Evolutionary conservation across 2,888 invertebrate species (phyloP), one percentile per base, ranked within the genome.

Genomic region (Pterostichus niger): DNA sequence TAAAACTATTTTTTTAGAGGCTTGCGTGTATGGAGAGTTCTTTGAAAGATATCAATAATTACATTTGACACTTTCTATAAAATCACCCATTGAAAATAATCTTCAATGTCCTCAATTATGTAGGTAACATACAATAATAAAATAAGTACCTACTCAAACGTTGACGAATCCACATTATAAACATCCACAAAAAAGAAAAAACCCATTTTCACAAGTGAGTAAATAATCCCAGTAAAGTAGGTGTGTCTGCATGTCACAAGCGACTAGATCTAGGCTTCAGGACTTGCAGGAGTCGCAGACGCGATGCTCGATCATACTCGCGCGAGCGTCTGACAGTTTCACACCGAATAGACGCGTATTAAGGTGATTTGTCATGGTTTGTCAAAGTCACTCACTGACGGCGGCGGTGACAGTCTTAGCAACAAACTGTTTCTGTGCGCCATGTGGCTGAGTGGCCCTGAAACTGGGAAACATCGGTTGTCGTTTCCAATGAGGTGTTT

Each of bases 311-410:
- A 71, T 71, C 68, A 71, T 71, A 71, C 13, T 44, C 68, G 68
- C 68, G 44, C 40, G 68, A 71, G 44, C 68, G 44, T 17, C 10
- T 71, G 68, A 71, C 68, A 71, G 68, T 71, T 64, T 71, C 68
- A 10, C 44, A 44, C 64, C 33, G n/a, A 64, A 64, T 13, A 64
- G 64, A 64, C 64, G 64, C 40, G 35, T 84, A 85, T 85, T 84
- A 75, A 71, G 75, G 85, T 84, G 83, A 85, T 85, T 85, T 85
- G 85, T 85, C 85, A 85, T 85, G 85, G 85, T 85, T 85, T 85
- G 84, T 85, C 85, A 84, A 84, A 84, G 84, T 85, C 83, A 83
- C 52, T 46, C 13, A 71, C 31, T 17, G 44, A 44, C 11, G 31
- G 15, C 49, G 31, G 9, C 6, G 24, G 13, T 54, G 76, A 3